These are phyloP conservation scores for Dryocosmus kuriphilus DNA, from an alignment of 2,888 invertebrate genomes.

Conservation along the genomic window DNA sequence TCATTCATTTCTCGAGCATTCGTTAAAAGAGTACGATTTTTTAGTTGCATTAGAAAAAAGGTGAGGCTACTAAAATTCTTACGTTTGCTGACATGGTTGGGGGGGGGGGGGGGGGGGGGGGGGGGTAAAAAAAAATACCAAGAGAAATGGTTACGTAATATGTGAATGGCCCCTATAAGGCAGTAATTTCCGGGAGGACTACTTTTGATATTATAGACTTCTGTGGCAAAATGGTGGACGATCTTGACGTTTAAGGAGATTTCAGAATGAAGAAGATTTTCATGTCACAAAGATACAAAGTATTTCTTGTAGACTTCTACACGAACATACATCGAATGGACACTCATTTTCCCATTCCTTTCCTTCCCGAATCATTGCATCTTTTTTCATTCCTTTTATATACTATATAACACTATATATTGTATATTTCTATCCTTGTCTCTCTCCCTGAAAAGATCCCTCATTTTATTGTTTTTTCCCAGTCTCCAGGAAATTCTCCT, in stretches of 20 bases:
- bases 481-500: neutral
- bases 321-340: neutral
- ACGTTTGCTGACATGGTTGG: too few species aligned
- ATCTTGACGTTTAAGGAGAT: slow-evolving; percentile 23
- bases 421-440: neutral
- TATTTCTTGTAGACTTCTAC: slow-evolving; percentile 19
- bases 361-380: neutral
- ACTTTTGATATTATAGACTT: neutral
- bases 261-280: slow-evolving; percentile 19
- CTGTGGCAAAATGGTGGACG: neutral
- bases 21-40: too few species aligned
- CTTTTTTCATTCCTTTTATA: neutral
- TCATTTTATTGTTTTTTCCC: neutral
- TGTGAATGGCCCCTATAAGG: too few species aligned
- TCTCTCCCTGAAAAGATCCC: neutral
- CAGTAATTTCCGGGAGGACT: too few species aligned
- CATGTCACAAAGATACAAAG: slow-evolving; percentile 28
- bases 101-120: too few species aligned
- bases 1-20: too few species aligned
- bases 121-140: too few species aligned
- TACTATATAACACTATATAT: neutral
- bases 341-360: neutral
- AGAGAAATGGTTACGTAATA: too few species aligned
- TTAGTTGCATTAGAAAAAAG: too few species aligned
- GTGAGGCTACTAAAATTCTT: too few species aligned